These are phyloP conservation scores for Allolobophora icterica DNA, from an alignment of 2,888 invertebrate genomes.

Conservation along the genomic window DNA sequence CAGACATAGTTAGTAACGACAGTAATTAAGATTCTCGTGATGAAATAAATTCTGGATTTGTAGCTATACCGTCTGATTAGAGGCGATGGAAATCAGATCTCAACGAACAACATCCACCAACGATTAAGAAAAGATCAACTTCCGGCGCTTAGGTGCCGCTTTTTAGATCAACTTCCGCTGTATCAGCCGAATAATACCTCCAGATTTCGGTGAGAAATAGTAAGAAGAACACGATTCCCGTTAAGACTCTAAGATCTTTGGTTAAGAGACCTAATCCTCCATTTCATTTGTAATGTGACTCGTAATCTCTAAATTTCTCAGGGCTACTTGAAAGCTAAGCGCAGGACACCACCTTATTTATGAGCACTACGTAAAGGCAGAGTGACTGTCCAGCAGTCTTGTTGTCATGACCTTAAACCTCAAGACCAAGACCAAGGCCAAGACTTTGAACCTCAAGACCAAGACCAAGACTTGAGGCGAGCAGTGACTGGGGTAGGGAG, in stretches of 20 bases:
- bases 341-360: no score
- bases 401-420: no score
- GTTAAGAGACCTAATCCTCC: no score
- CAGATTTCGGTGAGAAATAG: neutral
- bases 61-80: neutral
- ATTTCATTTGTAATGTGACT: no score
- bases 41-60: neutral
- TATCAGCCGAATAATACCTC: neutral
- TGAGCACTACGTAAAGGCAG: no score
- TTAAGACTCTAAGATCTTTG: neutral
- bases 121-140: constrained; percentile 8
- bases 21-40: neutral
- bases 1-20: neutral
- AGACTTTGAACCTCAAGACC: no score
- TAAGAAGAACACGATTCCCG: neutral
- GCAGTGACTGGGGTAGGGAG: no score
- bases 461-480: no score
- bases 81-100: neutral
- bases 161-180: neutral
- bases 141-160: neutral
- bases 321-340: no score
- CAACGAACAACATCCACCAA: neutral
- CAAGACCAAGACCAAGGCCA: no score
- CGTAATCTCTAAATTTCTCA: no score
- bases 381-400: no score